Evolutionary conservation across 2,113 vertebrate species (phyloP), one percentile per base, ranked within the genome.

Genomic region (Amblyornis subalaris): DNA sequence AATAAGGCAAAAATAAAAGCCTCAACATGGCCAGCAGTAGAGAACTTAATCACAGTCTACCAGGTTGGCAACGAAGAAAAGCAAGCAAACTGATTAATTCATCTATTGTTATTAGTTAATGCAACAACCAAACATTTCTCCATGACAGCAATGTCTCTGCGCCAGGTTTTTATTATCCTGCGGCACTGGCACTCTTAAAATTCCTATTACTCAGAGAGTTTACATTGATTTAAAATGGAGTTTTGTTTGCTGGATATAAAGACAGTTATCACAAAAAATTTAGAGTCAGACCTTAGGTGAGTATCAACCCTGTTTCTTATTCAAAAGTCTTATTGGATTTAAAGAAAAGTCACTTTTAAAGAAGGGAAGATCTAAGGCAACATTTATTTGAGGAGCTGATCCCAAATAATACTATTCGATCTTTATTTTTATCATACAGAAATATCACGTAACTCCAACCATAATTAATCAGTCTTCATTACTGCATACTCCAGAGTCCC

Each of bases 91-190:
- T 66, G 66, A 89, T 95, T 96, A 94, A 96, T 96, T 95, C 10
- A 54, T 72, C 53, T 83, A 67, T 96, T 93, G 67, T 92, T 95
- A 92, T 94, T 96, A 88, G 95, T 95, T 96, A 97, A 97, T 86
- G 87, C 72, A 94, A 96, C 75, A 95, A 94, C 81, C 89, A 80
- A 93, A 51, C 92, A 84, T 96, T 97, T 95, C 88, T 90, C 89
- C 69, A 11, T 93, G 85, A 93, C 92, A 93, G 80, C 89, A 85
- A 19, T 20, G 57, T 92, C 89, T 87, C 78, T 29, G 31, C 50
- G 90, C 95, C 95, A 96, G 87, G 85, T 88, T 95, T 97, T 97
- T 96, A 93, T 90, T 90, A 94, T 67, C 77, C 79, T 96, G 92
- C 87, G 7, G 93, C 76, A 74, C 93, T 88, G 84, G 89, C 90